Evolutionary conservation across 2,113 vertebrate genomes (phyloP), one percentile per base, ranked within the genome.

Genomic region (Ageneiosus marmoratus): DNA sequence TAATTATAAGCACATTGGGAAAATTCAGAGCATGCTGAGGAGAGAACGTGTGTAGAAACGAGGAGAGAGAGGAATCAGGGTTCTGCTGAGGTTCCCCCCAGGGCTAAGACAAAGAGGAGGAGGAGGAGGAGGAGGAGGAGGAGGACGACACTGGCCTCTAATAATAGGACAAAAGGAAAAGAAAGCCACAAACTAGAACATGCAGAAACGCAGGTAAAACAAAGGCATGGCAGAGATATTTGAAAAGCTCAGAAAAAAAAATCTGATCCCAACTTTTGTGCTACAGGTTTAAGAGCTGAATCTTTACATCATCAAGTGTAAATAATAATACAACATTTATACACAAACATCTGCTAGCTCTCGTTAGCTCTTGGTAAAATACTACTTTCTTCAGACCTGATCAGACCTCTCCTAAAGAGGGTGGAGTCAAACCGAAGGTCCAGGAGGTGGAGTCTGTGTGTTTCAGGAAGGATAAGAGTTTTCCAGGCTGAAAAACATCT

Each of bases 1-100:
- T 77, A 69, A 75, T 85, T 85, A 62, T 77, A 81, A 72, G 58
- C n/a, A 32, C 74, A 85, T 62, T 63, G 82, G 60, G 24, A 51
- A 85, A 77, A 77, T 48, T 65, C 27, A 11, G 10, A 20, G 72
- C 34, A 29, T 80, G 77, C 70, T 75, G 4, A 34, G 15, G 16
- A 6, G n/a, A 46, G 46, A 5, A 48, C 11, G 50, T 55, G 73
- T 76, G 1, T 34, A 50, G 4, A 70, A 70, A 70, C 22, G 13
- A 48, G 41, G 37, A 44, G 41, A 44, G 44, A 12, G 51, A 56
- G 24, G 44, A 44, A 62, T 18, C 15, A 29, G 60, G 0, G 32
- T 79, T 50, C 60, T 80, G 74, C 41, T 63, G 84, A 53, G 7
- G 79, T 50, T 77, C 55, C 51, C 62, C 63, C 41, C 73, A 32